Evolutionary conservation across 2,797 vertebrate species (phyloP), one percentile per base, ranked within the genome.

Genomic region (Tachyglossus aculeatus): DNA sequence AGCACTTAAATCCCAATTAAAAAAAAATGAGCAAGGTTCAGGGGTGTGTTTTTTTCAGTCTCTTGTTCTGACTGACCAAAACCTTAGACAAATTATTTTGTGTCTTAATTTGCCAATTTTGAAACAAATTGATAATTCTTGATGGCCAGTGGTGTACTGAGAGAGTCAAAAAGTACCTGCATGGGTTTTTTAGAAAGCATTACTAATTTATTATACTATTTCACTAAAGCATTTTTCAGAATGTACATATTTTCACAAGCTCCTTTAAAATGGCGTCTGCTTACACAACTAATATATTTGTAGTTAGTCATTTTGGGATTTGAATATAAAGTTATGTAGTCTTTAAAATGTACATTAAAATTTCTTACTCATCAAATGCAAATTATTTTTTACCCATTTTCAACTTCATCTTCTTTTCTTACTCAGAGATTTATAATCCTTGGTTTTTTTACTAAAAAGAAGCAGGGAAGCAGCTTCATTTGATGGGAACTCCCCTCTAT

Each of bases 291-390:
- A 36, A 38, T 48, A 50, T 48, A 36, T 50, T 71, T 75, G n/a
- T n/a, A n/a, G n/a, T n/a, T 15, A 37, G n/a, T 61, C 32, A 58
- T 58, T 54, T 67, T 27, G 25, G 43, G 62, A 48, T 70, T 25
- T 39, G 44, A 60, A 31, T 57, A 34, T 64, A 39, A 67, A 44
- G 21, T 59, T 71, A 21, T 27, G 53, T 75, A 78, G 75, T n/a
- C 19, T 10, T 27, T 10, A 29, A 48, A 48, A 29, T 29, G 15
- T 48, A 48, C 25, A 27, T 48, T 47, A 58, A 13, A 51, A 18
- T 62, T 41, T 69, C 33, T 77, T 54, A 50, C 44, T 72, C 64
- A 53, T 62, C 60, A 67, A 56, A 32, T 63, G 29, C 47, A 70
- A 76, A 64, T 34, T 11, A 51, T n/a, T 65, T 67, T 69, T 67